phyloP scores from a whole-genome alignment of 2,797 vertebrate genomes.

The Streptopelia turtur region DNA sequence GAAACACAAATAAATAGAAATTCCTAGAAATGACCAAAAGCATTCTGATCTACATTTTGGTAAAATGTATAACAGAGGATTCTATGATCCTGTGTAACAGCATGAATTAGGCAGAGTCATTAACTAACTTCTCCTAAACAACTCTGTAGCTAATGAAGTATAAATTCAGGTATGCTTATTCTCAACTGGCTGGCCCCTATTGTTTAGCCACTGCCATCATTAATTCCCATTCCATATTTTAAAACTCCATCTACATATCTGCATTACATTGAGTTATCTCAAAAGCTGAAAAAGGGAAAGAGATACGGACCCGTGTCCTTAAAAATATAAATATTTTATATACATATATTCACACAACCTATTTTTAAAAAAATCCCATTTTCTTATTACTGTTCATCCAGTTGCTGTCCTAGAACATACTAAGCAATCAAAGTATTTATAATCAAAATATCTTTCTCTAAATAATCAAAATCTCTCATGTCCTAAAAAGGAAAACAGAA shows the following conservation, averaged over 20 bases:
- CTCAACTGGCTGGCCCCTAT: background rate
- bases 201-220: background rate
- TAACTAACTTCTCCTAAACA: background rate
- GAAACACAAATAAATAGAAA: background rate
- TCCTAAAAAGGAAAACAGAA: background rate
- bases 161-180: background rate
- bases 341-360: accelerated
- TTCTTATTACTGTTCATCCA: background rate
- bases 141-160: background rate
- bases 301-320: background rate
- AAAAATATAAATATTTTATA: background rate
- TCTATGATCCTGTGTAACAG: background rate
- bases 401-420: background rate
- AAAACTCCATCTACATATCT: background rate
- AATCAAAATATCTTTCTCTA: background rate
- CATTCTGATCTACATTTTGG: background rate
- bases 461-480: background rate
- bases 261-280: background rate
- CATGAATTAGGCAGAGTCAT: background rate
- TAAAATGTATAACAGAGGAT: background rate
- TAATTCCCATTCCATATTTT: background rate
- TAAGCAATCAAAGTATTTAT: background rate
- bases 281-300: background rate
- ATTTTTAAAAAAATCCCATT: background rate
- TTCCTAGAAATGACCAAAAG: background rate